Evolutionary conservation across 2,888 invertebrate species (phyloP).

Genomic region (Mythimna ferrago): DNA sequence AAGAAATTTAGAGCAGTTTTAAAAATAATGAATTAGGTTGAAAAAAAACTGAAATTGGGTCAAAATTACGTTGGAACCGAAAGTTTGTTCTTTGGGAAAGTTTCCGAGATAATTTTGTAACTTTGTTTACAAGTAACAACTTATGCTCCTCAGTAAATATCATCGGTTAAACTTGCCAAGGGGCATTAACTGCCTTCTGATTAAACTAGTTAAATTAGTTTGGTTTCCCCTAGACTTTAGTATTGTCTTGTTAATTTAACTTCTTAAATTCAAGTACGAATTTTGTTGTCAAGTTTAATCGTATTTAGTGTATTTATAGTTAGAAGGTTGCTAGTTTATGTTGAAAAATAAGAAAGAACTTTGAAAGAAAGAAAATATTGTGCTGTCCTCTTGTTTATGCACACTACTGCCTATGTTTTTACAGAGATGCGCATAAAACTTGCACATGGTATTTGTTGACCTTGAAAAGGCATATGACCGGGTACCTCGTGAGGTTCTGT

Average conservation of each 20-base stretch:
- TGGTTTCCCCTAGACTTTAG: conserved; percentile 1
- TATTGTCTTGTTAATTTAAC: conserved; percentile 14
- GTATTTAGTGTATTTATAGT: background rate
- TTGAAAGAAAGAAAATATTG: background rate
- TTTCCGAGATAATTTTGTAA: conserved; percentile 16
- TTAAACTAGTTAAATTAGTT: conserved; percentile 27
- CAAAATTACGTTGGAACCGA: conserved; percentile 16
- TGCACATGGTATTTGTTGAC: no score
- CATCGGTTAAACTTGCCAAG: conserved; percentile 24
- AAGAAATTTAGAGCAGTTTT: background rate
- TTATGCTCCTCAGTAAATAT: conserved; percentile 16
- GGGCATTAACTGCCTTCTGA: conserved; percentile 5
- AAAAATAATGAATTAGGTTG: background rate
- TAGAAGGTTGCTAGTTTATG: background rate
- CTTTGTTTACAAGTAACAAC: conserved; percentile 16
- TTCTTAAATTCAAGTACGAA: conserved; percentile 2
- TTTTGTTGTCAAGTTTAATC: background rate
- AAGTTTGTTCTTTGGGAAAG: conserved; percentile 10
- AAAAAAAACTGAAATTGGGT: conserved; percentile 16
- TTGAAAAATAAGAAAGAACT: background rate
- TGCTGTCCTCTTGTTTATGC: background rate
- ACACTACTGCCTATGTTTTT: no score
- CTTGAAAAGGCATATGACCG: no score
- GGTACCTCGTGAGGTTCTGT: no score
- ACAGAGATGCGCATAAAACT: no score